phyloP scores from a whole-genome alignment of 2,113 vertebrate species.

The Nematolebias whitei region DNA sequence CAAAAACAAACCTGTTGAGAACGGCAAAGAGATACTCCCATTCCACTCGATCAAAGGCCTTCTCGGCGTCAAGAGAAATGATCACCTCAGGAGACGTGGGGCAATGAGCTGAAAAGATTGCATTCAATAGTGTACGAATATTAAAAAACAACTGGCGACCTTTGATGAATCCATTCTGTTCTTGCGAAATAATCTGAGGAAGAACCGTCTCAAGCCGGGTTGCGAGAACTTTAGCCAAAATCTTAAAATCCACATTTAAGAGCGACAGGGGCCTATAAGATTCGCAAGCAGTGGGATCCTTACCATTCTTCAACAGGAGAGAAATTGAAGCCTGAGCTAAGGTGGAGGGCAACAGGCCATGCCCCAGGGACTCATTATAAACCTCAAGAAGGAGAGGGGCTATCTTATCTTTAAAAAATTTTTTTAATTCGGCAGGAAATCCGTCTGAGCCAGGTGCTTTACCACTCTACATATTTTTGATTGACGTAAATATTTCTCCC shows the following conservation, averaged over 20 bases:
- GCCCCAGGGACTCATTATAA: neutral
- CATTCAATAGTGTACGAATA: neutral
- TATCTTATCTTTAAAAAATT: slow-evolving; percentile 1
- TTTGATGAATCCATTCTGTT: neutral
- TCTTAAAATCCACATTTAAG: neutral
- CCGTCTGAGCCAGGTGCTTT: neutral
- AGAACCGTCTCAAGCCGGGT: neutral
- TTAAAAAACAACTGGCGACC: neutral
- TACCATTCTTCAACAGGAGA: neutral
- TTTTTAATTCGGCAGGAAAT: neutral
- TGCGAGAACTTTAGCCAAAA: neutral
- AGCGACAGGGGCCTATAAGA: neutral
- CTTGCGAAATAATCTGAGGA: neutral
- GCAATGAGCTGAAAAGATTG: neutral
- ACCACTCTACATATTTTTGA: neutral
- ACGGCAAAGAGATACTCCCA: neutral
- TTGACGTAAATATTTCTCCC: neutral
- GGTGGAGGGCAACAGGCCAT: neutral
- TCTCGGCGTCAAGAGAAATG: neutral
- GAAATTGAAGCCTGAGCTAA: neutral
- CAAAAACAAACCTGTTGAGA: neutral
- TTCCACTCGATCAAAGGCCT: neutral
- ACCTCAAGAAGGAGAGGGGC: neutral
- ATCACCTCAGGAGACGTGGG: neutral
- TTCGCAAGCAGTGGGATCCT: neutral